Evolutionary conservation across 2,888 invertebrate genomes (phyloP).

Genomic region (Zaprionus bogoriensis): DNA sequence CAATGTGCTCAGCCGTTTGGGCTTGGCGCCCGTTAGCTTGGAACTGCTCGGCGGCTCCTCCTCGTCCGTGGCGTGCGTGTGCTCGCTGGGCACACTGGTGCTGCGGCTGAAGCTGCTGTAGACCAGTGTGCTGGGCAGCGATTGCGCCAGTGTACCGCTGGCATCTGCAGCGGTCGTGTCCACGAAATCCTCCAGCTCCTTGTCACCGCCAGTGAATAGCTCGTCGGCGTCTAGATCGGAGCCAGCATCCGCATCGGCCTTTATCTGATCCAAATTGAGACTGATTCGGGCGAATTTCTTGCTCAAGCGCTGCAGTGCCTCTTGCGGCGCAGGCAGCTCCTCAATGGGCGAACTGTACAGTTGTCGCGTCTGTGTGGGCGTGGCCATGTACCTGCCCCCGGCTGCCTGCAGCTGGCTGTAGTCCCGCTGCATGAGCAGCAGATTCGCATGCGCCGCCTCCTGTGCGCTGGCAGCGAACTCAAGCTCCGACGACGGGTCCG

Average conservation of each 20-base stretch:
- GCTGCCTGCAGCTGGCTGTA: conserved; percentile 66
- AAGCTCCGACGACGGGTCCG: conserved; percentile 82
- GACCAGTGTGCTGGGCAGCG: conserved; percentile 70
- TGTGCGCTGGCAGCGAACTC: conserved; percentile 70
- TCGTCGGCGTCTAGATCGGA: conserved; percentile 54
- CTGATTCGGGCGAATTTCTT: conserved; percentile 81
- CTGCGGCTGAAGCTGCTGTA: conserved; percentile 62
- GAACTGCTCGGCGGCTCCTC: conserved; percentile 44
- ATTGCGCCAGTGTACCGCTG: conserved; percentile 56
- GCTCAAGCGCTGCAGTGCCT: conserved; percentile 66
- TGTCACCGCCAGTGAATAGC: conserved; percentile 24
- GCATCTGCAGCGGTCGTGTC: conserved; percentile 28
- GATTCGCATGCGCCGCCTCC: conserved; percentile 48
- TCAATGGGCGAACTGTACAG: conserved; percentile 80
- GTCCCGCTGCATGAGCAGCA: conserved; percentile 73
- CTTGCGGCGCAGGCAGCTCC: conserved; percentile 61
- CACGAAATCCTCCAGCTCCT: conserved; percentile 32
- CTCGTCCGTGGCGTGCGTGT: conserved; percentile 34
- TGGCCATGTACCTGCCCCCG: conserved; percentile 53
- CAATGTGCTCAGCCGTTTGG: conserved; percentile 77
- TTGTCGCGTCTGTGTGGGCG: conserved; percentile 65
- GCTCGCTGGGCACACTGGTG: conserved; percentile 54
- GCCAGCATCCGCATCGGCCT: conserved; percentile 48
- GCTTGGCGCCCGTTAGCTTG: conserved; percentile 79
- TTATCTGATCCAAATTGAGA: conserved; percentile 80